Evolutionary conservation across 2,888 invertebrate genomes (phyloP).

Genomic region (Phyllotreta cruciferae): DNA sequence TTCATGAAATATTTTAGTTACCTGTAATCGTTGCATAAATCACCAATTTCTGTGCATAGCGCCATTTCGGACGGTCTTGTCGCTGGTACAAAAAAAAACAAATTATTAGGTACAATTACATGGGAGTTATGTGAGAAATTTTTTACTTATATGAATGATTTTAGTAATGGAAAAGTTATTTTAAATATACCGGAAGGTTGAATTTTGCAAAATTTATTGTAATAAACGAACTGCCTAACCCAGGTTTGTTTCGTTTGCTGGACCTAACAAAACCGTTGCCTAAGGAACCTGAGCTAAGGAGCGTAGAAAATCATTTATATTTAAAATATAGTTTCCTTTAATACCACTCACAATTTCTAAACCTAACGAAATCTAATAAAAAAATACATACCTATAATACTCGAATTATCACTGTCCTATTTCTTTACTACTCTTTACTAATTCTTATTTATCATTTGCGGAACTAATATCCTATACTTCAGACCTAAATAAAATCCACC

Average conservation of each 20-base stretch:
- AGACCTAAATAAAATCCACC: conserved; percentile 39
- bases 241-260: conserved; percentile 50
- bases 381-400: conserved; percentile 46
- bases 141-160: too few species aligned
- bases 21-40: too few species aligned
- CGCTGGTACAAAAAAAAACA: too few species aligned
- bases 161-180: too few species aligned
- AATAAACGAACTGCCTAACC: conserved; percentile 50
- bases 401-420: conserved; percentile 35
- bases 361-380: conserved; percentile 41
- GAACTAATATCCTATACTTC: conserved; percentile 41
- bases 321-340: not conserved
- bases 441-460: conserved; percentile 22
- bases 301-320: conserved; percentile 23
- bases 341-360: conserved; percentile 22
- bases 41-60: too few species aligned
- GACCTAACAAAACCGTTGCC: conserved; percentile 15
- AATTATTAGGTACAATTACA: too few species aligned
- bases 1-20: too few species aligned
- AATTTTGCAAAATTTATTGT: not conserved
- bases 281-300: conserved; percentile 55
- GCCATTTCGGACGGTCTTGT: too few species aligned
- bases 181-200: not conserved
- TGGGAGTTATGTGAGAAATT: too few species aligned
- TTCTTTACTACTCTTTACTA: conserved; percentile 38